Evolutionary conservation across 2,888 invertebrate species (phyloP), one percentile per base, ranked within the genome.

Genomic region (Cheilosia variabilis): DNA sequence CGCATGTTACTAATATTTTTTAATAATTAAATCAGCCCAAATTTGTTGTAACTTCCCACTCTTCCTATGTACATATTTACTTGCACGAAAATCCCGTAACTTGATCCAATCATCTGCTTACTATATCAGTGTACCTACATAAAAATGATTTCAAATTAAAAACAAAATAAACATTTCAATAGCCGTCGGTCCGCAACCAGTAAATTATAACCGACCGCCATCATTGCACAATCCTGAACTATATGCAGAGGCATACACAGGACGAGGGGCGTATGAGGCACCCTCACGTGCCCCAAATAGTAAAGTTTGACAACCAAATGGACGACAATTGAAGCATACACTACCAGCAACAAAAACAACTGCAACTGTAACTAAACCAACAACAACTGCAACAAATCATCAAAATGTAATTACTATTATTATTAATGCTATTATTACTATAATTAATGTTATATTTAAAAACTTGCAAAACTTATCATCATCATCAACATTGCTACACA

Each of bases 151-250:
- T 24, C 34, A 4, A 43, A 24, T 22, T 17, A 41, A 53, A 66
- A 19, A 66, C 9, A 27, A 3, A 55, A 22, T 19, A 68, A 41
- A 58, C 52, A 47, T 45, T 50, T 63, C 0, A 55, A 60, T 76
- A 92, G 92, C 90, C 92, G 92, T 90, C 92, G 92, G 89, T 88
- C 91, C 89, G 91, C 92, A 90, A 91, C 92, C 90, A 92, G 92
- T 89, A 92, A 92, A 90, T 90, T 92, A 91, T 92, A 92, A 91
- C 90, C 90, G 91, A 88, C 91, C 92, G 89, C 90, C 91, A 87
- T 92, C 92, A 87, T 87, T 91, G 89, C 92, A 92, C 87, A 91
- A 90, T 89, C 89, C 90, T 60, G 90, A 89, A 68, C 87, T 89
- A 65, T 92, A 92, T 89, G 91, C 92, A 69, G 92, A 92, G 88